Evolutionary conservation across 2,113 vertebrate genomes (phyloP).

Genomic region (Falcunculus frontatus): DNA sequence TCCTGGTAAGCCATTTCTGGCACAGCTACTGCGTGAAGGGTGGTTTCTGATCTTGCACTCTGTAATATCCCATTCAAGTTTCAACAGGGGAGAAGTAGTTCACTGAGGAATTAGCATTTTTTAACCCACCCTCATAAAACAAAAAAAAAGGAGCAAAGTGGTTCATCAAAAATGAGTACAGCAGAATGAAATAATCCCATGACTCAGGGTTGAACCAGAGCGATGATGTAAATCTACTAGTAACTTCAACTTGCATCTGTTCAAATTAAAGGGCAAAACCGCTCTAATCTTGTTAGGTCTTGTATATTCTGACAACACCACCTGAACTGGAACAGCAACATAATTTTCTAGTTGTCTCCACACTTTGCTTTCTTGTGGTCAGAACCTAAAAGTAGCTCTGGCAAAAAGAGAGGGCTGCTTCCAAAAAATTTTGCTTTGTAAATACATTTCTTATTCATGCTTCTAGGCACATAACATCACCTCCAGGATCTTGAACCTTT

Average conservation of each 20-base stretch:
- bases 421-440: background rate
- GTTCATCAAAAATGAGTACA: background rate
- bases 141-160: background rate
- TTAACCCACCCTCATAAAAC: background rate
- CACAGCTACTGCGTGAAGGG: background rate
- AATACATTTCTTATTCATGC: background rate
- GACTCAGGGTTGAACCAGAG: constrained; percentile 25
- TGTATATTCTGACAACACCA: constrained; percentile 22
- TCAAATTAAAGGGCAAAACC: constrained; percentile 42
- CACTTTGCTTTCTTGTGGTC: constrained; percentile 48
- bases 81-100: constrained; percentile 16
- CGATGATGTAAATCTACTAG: constrained; percentile 9
- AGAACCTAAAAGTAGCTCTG: background rate
- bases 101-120: background rate
- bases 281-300: constrained; percentile 39
- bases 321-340: constrained; percentile 43
- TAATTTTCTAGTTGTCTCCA: constrained; percentile 25
- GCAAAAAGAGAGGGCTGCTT: constrained; percentile 10
- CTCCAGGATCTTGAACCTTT: background rate
- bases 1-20: background rate
- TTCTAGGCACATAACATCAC: constrained; percentile 1
- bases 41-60: constrained; percentile 1
- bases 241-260: constrained; percentile 28
- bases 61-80: constrained; percentile 35
- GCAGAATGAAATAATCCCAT: constrained; percentile 23